phyloP scores from a whole-genome alignment of 2,888 invertebrate genomes.

The Mystacides longicornis region DNA sequence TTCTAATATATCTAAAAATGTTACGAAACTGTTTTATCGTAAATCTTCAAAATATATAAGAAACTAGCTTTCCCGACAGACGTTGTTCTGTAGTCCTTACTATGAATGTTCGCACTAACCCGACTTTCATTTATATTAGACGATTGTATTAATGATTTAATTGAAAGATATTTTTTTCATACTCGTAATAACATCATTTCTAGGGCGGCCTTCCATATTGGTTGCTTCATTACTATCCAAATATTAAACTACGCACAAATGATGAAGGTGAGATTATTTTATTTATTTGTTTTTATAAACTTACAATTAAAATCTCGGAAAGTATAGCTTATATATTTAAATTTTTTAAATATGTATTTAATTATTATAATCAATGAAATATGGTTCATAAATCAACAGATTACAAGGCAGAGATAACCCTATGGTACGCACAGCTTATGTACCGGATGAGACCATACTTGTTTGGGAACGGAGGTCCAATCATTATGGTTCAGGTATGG shows the following conservation, averaged over 20 bases:
- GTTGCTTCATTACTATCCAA: slow-evolving; percentile 59
- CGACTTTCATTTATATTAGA: not conserved
- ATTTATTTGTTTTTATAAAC: not conserved
- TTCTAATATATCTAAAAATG: no score
- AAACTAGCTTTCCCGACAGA: no score
- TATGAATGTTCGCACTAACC: not conserved
- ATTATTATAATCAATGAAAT: not conserved
- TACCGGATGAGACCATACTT: slow-evolving; percentile 40
- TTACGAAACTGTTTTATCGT: no score
- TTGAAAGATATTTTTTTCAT: no score
- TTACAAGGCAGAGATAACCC: slow-evolving; percentile 24
- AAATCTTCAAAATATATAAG: no score
- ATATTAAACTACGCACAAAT: slow-evolving; percentile 56
- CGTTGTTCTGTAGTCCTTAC: not conserved
- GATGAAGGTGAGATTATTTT: slow-evolving; percentile 52
- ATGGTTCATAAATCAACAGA: not conserved
- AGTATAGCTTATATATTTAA: not conserved
- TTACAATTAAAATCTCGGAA: not conserved
- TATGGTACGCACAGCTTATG: slow-evolving; percentile 49
- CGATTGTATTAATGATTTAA: no score
- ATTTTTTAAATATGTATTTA: not conserved
- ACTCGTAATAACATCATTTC: slow-evolving; percentile 24
- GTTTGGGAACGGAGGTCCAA: slow-evolving; percentile 70
- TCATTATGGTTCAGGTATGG: slow-evolving; percentile 77
- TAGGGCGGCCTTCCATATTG: slow-evolving; percentile 77